Percentiles rank a stretch among this genome's conserved stretches.
Evolutionary conservation across 2,113 vertebrate genomes (phyloP).

Genomic region (Pollimyrus isidori): DNA sequence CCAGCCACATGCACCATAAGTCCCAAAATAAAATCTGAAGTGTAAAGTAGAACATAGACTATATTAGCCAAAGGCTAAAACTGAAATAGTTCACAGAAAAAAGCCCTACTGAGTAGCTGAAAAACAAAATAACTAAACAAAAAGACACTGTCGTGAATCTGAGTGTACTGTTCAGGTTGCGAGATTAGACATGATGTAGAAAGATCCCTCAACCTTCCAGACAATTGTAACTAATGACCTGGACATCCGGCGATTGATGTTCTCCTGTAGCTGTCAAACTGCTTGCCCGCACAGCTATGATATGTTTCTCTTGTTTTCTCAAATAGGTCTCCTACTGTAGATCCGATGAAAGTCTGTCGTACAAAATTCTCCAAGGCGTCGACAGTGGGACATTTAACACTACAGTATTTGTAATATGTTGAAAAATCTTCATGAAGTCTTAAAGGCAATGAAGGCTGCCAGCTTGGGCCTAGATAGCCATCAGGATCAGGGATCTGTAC

Average conservation of each 20-base stretch:
- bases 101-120: not conserved
- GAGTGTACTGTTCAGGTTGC: not conserved
- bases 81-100: not conserved
- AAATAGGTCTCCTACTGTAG: not conserved
- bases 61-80: not conserved
- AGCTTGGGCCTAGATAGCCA: not conserved
- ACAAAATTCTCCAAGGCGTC: not conserved
- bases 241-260: not conserved
- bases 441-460: not conserved
- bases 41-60: slow-evolving; percentile 3
- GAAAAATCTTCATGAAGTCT: not conserved
- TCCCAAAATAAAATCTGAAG: not conserved
- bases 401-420: not conserved
- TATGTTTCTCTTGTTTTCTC: not conserved
- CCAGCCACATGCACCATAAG: not conserved
- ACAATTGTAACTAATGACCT: not conserved
- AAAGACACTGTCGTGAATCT: not conserved
- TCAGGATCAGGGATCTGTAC: not conserved
- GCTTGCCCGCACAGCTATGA: not conserved
- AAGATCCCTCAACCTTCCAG: not conserved
- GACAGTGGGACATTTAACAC: not conserved
- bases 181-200: not conserved
- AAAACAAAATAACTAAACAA: not conserved
- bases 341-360: not conserved
- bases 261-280: not conserved